Evolutionary conservation across 2,113 vertebrate species (phyloP).

Genomic region (Eretmochelys imbricata): DNA sequence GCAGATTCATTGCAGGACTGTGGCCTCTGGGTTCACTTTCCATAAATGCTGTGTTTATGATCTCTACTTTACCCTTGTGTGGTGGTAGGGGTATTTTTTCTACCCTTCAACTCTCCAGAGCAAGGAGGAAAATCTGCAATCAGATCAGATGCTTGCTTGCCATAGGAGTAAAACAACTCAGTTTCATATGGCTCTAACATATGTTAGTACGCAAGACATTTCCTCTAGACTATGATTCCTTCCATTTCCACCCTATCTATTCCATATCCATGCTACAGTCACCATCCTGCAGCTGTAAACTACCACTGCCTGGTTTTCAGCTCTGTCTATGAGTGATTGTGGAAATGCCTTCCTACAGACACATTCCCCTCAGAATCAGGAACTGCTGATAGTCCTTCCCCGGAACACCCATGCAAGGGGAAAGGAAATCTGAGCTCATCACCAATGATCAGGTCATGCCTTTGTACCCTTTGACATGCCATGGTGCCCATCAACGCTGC

Average conservation of each 20-base stretch:
- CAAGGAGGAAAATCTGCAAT: neutral
- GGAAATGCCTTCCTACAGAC: neutral
- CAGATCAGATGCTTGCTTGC: neutral
- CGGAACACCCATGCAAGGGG: neutral
- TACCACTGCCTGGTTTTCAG: neutral
- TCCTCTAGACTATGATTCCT: neutral
- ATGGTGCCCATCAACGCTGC: neutral
- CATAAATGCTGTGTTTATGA: neutral
- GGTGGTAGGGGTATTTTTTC: neutral
- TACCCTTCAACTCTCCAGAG: neutral
- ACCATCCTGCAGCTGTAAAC: neutral
- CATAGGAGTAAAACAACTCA: neutral
- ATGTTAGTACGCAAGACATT: neutral
- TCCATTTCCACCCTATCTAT: neutral
- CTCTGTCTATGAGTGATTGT: neutral
- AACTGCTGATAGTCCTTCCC: neutral
- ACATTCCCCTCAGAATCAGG: neutral
- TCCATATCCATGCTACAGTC: neutral
- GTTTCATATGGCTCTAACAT: neutral
- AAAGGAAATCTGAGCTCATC: neutral
- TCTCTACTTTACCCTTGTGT: neutral
- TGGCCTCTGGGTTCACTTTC: neutral
- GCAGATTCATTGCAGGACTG: accelerated
- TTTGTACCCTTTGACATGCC: neutral
- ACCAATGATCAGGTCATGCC: neutral